These are phyloP conservation scores for Parnassius glacialis DNA, from an alignment of 2,888 invertebrate genomes.

Conservation along the genomic window DNA sequence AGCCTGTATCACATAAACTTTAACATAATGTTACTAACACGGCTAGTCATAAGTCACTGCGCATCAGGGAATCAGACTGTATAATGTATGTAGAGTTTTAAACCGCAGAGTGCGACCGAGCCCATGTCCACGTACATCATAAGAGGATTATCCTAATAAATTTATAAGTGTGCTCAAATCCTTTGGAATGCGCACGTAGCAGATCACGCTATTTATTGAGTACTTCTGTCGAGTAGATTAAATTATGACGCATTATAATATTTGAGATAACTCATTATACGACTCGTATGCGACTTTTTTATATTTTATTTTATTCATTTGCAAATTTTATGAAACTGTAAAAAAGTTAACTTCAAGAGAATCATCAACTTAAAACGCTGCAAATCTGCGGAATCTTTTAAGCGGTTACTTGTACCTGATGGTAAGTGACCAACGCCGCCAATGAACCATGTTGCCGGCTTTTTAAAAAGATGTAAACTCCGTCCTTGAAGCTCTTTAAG, in stretches of 20 bases:
- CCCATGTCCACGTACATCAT: conserved; percentile 41
- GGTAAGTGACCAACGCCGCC: too few species aligned
- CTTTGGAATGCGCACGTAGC: conserved; percentile 39
- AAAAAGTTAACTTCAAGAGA: too few species aligned
- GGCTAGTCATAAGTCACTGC: conserved; percentile 21
- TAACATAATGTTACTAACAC: conserved; percentile 13
- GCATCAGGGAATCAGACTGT: conserved; percentile 38
- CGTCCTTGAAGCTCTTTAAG: too few species aligned
- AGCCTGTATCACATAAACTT: conserved; percentile 10
- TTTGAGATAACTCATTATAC: background rate
- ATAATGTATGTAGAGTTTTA: conserved; percentile 34
- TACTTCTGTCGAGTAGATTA: conserved; percentile 34
- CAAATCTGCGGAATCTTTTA: too few species aligned
- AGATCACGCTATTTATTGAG: conserved; percentile 40
- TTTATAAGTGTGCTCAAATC: conserved; percentile 59
- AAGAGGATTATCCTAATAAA: conserved; percentile 73
- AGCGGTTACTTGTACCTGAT: too few species aligned
- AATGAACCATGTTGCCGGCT: too few species aligned
- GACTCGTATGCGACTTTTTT: too few species aligned
- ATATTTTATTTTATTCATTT: too few species aligned
- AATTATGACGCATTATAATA: conserved; percentile 20
- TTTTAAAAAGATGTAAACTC: too few species aligned
- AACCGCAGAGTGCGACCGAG: conserved; percentile 40
- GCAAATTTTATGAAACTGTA: too few species aligned
- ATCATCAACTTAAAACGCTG: too few species aligned